These are phyloP conservation scores for Myodes glareolus DNA, from an alignment of 2,113 vertebrate species.

Conservation along the genomic window DNA sequence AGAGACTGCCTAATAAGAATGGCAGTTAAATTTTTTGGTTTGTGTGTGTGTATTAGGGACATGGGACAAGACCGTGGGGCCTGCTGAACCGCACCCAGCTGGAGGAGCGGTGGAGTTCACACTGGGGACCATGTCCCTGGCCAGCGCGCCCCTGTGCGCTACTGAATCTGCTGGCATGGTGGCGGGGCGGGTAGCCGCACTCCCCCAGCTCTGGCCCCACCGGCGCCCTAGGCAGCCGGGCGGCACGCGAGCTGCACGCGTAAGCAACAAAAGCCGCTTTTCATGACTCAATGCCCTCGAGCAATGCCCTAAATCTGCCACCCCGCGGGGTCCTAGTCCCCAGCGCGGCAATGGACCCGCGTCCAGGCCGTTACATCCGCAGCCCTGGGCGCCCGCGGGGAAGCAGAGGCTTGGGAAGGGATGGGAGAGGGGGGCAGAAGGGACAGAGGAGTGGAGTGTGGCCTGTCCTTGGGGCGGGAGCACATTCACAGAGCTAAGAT, in stretches of 20 bases:
- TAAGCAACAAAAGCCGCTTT: slow-evolving; percentile 88
- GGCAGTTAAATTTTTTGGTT: neutral
- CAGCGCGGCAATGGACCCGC: slow-evolving; percentile 34
- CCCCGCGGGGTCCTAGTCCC: slow-evolving; percentile 52
- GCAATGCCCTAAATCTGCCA: slow-evolving; percentile 84
- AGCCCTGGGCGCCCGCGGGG: slow-evolving; percentile 34
- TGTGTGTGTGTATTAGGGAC: neutral
- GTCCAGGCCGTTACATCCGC: slow-evolving; percentile 55
- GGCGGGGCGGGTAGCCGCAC: neutral
- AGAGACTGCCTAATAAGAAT: neutral
- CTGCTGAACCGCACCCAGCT: neutral
- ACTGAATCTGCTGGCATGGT: neutral
- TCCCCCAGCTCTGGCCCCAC: slow-evolving; percentile 26
- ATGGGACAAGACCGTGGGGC: fast-evolving
- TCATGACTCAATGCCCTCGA: slow-evolving; percentile 85
- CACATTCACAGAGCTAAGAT: neutral
- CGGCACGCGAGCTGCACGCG: slow-evolving; percentile 91
- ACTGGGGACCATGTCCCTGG: neutral
- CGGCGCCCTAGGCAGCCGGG: slow-evolving; percentile 70
- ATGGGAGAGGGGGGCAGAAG: neutral
- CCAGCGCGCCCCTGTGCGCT: neutral
- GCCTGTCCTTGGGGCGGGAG: neutral
- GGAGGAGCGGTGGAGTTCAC: fast-evolving
- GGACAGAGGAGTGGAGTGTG: neutral
- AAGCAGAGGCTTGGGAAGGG: neutral